Percentiles rank a stretch among this genome's conserved stretches.
phyloP scores from a whole-genome alignment of 1,140 invertebrate species.

The Patella vulgata region DNA sequence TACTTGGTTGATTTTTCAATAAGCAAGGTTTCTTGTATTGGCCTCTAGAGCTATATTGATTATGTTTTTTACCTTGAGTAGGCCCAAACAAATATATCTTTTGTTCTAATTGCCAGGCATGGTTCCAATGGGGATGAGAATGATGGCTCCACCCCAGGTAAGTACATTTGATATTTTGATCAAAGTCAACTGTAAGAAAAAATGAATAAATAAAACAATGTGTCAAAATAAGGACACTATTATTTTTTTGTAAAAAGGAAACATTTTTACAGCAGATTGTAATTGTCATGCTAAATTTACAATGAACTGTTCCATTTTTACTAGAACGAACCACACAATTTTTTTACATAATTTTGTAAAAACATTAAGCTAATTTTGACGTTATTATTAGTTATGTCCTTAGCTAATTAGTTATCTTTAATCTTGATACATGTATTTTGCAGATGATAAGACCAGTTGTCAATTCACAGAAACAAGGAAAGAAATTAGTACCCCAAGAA shows the following conservation, averaged over 20 bases:
- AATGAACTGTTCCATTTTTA: neutral
- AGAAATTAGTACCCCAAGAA: constrained; percentile 61
- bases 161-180: constrained; percentile 24
- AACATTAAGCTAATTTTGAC: neutral
- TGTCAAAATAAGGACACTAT: neutral
- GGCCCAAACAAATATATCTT: constrained; percentile 4
- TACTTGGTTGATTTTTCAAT: neutral
- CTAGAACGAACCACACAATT: neutral
- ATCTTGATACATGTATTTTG: neutral
- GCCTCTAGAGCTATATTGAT: neutral
- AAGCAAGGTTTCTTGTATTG: neutral
- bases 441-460: constrained; percentile 63
- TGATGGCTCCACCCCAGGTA: constrained; percentile 58
- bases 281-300: neutral
- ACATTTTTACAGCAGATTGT: constrained; percentile 1
- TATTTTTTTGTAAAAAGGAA: constrained; percentile 2
- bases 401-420: neutral
- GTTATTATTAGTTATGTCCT: neutral
- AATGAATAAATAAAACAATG: no score
- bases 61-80: neutral
- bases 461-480: constrained; percentile 48
- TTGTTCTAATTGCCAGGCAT: constrained; percentile 45
- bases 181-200: neutral
- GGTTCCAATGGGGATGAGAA: constrained; percentile 61
- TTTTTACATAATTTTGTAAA: neutral